A percentile compares a stretch with the other conserved stretches of the same genome.
Evolutionary conservation across 2,113 vertebrate species (phyloP).

Genomic region (Phrynosoma blainvillii): DNA sequence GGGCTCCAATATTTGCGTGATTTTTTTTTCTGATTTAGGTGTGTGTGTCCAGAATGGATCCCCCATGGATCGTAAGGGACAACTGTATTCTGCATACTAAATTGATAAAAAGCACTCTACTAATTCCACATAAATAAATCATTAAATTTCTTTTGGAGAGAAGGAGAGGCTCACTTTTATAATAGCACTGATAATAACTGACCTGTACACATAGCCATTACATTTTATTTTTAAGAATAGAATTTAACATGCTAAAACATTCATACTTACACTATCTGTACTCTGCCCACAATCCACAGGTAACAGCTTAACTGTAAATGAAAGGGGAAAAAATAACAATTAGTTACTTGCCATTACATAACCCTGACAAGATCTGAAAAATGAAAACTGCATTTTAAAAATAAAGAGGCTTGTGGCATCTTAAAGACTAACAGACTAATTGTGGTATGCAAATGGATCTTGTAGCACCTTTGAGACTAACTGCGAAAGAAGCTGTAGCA

Average conservation of each 20-base stretch:
- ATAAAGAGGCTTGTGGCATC: background rate
- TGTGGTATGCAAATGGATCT: too few species aligned
- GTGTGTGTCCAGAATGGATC: too few species aligned
- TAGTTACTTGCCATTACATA: conserved; percentile 53
- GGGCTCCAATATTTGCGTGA: too few species aligned
- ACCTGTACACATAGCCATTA: background rate
- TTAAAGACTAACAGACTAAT: background rate
- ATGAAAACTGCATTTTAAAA: conserved; percentile 26
- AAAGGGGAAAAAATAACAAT: conserved; percentile 57
- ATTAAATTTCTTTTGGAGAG: conserved; percentile 23
- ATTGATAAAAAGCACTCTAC: conserved; percentile 33
- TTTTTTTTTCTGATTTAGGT: too few species aligned
- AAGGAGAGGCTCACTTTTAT: conserved; percentile 27
- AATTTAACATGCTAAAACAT: background rate
- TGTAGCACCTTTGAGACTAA: too few species aligned
- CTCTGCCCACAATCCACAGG: conserved; percentile 79
- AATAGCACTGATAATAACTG: conserved; percentile 9
- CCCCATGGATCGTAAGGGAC: too few species aligned
- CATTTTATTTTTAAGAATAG: conserved; percentile 13
- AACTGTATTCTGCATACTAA: conserved; percentile 15
- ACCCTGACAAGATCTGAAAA: conserved; percentile 50
- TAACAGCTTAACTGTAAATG: conserved; percentile 77
- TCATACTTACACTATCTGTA: conserved; percentile 75
- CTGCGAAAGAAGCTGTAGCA: too few species aligned
- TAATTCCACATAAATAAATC: conserved; percentile 49